Evolutionary conservation across 2,888 invertebrate species (phyloP).

Genomic region (Aproaerema taeniolella): DNA sequence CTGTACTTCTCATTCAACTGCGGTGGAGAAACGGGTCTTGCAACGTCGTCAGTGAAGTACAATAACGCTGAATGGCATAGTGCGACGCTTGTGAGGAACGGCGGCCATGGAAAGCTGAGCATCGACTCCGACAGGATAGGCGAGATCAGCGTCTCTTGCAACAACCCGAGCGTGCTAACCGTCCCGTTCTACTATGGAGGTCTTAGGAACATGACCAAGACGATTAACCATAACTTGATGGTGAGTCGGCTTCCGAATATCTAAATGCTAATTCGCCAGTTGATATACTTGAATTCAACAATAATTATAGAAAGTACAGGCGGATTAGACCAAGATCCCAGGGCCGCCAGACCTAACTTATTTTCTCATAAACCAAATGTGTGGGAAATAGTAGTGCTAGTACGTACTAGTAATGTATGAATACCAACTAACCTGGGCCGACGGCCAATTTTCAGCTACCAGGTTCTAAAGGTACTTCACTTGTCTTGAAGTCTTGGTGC

Average conservation of each 20-base stretch:
- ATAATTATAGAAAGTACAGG: too few species aligned
- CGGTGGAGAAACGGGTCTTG: constrained; percentile 78
- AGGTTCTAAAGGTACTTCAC: too few species aligned
- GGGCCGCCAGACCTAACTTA: too few species aligned
- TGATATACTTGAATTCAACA: background rate
- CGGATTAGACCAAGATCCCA: too few species aligned
- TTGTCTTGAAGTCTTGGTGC: too few species aligned
- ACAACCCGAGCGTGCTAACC: constrained; percentile 74
- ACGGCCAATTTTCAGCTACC: too few species aligned
- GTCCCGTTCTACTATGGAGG: constrained; percentile 91
- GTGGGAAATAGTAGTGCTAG: too few species aligned
- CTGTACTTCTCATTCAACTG: constrained; percentile 84
- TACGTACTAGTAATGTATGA: too few species aligned
- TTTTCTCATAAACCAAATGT: too few species aligned
- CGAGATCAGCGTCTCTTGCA: constrained; percentile 65
- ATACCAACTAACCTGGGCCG: too few species aligned
- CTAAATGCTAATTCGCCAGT: background rate
- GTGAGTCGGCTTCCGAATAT: background rate
- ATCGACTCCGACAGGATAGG: constrained; percentile 79
- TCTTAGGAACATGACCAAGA: constrained; percentile 64
- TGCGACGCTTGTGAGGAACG: constrained; percentile 81
- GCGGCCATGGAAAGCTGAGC: constrained; percentile 79
- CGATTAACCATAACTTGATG: constrained; percentile 18
- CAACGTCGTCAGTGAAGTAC: constrained; percentile 77
- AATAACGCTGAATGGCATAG: constrained; percentile 90